Percentiles rank a stretch among this genome's conserved stretches.
Evolutionary conservation across 2,113 vertebrate species (phyloP).

Genomic region (Platysternon megacephalum): DNA sequence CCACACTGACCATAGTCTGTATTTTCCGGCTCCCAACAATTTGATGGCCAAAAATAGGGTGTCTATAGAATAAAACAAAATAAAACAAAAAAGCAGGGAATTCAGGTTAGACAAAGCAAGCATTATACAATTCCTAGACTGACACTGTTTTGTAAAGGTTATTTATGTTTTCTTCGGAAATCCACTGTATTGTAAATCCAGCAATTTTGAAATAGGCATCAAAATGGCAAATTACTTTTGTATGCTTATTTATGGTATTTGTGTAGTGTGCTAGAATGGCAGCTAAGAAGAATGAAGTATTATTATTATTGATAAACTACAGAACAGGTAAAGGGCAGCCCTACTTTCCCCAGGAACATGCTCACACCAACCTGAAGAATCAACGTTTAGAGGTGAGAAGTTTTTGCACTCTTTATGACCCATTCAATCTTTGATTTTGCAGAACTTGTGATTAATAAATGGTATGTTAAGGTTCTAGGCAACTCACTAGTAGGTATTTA

Average conservation of each 20-base stretch:
- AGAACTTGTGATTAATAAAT: neutral
- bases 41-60: constrained; percentile 98
- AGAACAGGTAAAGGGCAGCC: neutral
- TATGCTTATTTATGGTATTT: neutral
- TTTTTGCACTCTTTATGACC: neutral
- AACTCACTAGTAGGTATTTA: neutral
- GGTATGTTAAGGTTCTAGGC: neutral
- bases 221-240: constrained; percentile 11
- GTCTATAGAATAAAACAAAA: constrained; percentile 82
- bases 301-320: neutral
- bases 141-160: neutral
- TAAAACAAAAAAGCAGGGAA: constrained; percentile 14
- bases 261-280: neutral
- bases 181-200: neutral
- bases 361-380: neutral
- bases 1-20: constrained; percentile 94
- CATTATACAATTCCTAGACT: neutral
- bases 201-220: constrained; percentile 11
- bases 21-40: constrained; percentile 99
- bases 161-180: neutral
- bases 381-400: neutral
- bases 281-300: neutral
- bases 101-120: constrained; percentile 64
- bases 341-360: neutral
- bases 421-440: neutral